Percentiles rank a stretch among this genome's conserved stretches.
These are phyloP conservation scores for Hetaerina titia DNA, from an alignment of 2,888 invertebrate genomes.

Conservation along the genomic window DNA sequence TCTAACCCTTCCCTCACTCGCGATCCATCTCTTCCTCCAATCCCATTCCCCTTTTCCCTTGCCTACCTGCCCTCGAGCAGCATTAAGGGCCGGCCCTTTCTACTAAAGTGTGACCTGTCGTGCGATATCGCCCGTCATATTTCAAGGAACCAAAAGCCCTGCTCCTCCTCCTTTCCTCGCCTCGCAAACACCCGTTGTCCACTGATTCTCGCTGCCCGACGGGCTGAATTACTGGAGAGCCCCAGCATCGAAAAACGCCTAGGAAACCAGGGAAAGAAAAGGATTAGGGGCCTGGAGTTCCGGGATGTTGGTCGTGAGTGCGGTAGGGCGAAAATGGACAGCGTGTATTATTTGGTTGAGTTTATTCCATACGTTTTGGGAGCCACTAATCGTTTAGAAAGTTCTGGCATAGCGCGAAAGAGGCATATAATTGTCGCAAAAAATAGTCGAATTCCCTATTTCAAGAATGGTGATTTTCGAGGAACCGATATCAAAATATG, in stretches of 20 bases:
- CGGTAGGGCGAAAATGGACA: too few species aligned
- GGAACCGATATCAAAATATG: too few species aligned
- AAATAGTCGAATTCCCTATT: background rate
- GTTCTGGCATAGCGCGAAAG: too few species aligned
- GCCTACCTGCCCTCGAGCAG: background rate
- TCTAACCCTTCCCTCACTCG: background rate
- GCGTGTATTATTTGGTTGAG: too few species aligned
- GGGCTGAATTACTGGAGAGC: background rate
- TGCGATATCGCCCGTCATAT: conserved; percentile 14
- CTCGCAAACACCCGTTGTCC: background rate
- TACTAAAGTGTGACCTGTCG: conserved; percentile 25
- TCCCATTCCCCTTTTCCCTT: background rate
- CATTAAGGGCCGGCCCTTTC: background rate
- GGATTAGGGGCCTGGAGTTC: too few species aligned
- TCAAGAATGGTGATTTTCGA: background rate
- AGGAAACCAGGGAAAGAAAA: too few species aligned
- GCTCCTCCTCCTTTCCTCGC: background rate
- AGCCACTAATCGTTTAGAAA: too few species aligned
- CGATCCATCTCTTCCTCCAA: background rate
- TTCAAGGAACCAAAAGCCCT: background rate
- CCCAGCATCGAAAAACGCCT: too few species aligned
- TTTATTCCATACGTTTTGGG: too few species aligned
- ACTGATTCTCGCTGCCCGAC: background rate
- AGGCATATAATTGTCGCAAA: background rate
- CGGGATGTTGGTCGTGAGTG: too few species aligned